Evolutionary conservation across 2,113 vertebrate genomes (phyloP).

Genomic region (Quiscalus mexicanus): DNA sequence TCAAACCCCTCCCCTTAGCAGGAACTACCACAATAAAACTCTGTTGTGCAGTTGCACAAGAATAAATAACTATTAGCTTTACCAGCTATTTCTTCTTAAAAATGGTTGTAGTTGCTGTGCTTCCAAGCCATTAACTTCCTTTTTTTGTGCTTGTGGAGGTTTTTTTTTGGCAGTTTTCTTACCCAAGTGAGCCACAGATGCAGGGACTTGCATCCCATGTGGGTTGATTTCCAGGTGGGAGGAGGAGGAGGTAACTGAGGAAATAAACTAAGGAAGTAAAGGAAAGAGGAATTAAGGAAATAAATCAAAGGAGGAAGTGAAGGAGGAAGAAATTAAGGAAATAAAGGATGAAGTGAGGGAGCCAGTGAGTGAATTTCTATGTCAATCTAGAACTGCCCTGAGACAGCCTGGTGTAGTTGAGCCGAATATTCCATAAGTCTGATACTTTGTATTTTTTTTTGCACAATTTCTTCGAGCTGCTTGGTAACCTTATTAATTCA

Average conservation of each 20-base stretch:
- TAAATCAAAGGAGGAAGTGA: neutral
- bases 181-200: neutral
- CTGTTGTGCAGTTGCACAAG: neutral
- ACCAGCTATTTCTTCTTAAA: neutral
- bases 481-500: neutral
- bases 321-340: neutral
- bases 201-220: neutral
- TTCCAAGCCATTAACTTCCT: neutral
- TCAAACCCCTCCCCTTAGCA: neutral
- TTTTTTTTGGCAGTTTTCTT: neutral
- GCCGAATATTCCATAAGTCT: neutral
- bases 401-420: neutral
- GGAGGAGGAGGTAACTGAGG: neutral
- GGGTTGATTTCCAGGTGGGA: neutral
- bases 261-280: neutral
- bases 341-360: neutral
- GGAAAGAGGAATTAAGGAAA: neutral
- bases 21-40: neutral
- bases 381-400: neutral
- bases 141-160: neutral
- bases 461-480: neutral
- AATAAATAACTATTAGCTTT: neutral
- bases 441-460: neutral
- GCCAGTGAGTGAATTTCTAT: neutral
- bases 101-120: neutral